Evolutionary conservation across 2,888 invertebrate genomes (phyloP).

Genomic region (Hemicrepidius hirtus): DNA sequence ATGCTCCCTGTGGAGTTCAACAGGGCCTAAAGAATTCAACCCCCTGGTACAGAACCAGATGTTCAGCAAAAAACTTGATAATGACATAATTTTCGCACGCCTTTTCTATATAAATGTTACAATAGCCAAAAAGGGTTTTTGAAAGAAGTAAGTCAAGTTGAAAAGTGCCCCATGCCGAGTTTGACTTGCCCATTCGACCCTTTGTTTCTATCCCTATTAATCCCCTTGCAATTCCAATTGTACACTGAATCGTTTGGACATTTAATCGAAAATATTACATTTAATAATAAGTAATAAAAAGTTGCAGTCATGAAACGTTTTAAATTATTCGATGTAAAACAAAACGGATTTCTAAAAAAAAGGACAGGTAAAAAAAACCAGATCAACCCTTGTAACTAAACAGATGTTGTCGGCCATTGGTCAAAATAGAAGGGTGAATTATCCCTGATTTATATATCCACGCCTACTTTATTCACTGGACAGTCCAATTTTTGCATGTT

Average conservation of each 20-base stretch:
- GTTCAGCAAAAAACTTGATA: constrained; percentile 63
- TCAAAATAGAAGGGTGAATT: constrained; percentile 48
- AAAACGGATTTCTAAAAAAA: too few species aligned
- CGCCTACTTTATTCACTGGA: constrained; percentile 52
- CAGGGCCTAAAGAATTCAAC: constrained; percentile 45
- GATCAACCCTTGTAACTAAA: constrained; percentile 21
- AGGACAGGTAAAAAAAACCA: neutral
- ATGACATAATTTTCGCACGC: constrained; percentile 68
- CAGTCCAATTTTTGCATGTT: constrained; percentile 47
- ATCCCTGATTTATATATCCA: constrained; percentile 45
- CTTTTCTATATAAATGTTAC: constrained; percentile 65
- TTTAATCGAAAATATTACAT: constrained; percentile 4
- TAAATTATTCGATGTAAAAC: too few species aligned
- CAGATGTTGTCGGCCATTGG: constrained; percentile 52
- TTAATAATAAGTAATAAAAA: too few species aligned
- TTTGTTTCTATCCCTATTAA: constrained; percentile 51
- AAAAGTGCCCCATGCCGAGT: constrained; percentile 61
- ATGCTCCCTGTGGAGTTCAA: constrained; percentile 59
- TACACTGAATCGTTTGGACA: constrained; percentile 8
- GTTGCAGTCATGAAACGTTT: too few species aligned
- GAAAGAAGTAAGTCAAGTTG: constrained; percentile 61
- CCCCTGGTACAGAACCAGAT: constrained; percentile 58
- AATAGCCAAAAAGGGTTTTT: constrained; percentile 62
- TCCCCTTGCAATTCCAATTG: constrained; percentile 2
- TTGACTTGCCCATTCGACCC: constrained; percentile 56